Conservation (phyloP, 2,797 vertebrate species). For the Tamandua tetradactyla region DNA sequence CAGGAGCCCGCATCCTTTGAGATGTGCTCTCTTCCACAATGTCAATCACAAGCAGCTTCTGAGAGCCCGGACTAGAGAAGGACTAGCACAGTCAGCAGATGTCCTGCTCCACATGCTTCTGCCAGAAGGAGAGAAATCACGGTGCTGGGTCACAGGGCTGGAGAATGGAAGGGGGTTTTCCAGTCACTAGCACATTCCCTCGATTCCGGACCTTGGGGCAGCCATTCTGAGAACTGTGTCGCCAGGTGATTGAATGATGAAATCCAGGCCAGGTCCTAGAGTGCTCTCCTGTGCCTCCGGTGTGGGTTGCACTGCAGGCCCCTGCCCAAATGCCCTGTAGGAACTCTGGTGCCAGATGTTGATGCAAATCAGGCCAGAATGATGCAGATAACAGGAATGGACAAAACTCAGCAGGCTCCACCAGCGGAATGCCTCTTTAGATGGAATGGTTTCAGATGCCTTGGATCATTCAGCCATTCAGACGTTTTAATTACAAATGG, state of each 20-base stretch:
- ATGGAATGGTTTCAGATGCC: not conserved
- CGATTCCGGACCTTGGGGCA: not conserved
- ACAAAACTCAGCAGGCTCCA: not conserved
- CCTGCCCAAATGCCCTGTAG: not conserved
- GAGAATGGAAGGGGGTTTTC: not conserved
- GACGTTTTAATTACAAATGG: conserved; percentile 3
- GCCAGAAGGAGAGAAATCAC: not conserved
- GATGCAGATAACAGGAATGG: not conserved
- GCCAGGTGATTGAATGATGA: not conserved
- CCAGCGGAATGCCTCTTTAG: not conserved
- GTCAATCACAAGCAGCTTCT: not conserved
- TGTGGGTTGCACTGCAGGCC: not conserved
- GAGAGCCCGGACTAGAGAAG: not conserved
- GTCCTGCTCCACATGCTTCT: not conserved
- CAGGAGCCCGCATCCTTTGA: not conserved
- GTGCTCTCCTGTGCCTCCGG: not conserved
- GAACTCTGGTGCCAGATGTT: not conserved
- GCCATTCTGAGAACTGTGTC: not conserved
- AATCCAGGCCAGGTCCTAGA: not conserved
- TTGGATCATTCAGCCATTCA: not conserved
- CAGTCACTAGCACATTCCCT: not conserved
- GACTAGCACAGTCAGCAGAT: not conserved
- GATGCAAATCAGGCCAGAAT: not conserved
- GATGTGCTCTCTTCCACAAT: not conserved
- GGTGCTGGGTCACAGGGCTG: not conserved